A percentile compares a stretch with the other conserved stretches of the same genome.
phyloP scores from a whole-genome alignment of 2,113 vertebrate species.

The Vanacampus margaritifer region DNA sequence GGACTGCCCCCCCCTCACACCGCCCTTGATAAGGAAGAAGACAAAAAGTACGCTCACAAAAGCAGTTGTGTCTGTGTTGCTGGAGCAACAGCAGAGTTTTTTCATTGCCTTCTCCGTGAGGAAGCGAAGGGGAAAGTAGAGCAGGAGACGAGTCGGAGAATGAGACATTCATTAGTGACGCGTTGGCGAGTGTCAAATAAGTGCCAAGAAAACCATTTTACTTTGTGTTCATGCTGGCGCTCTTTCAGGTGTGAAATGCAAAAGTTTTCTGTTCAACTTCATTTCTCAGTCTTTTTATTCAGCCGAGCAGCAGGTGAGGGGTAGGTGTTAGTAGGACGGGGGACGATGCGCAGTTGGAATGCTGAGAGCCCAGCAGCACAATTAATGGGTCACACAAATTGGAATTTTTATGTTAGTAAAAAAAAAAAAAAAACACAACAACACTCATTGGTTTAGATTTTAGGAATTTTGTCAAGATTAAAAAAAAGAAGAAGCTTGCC shows the following conservation, averaged over 20 bases:
- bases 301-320: conserved; percentile 10
- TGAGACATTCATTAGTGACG: conserved; percentile 49
- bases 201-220: conserved; percentile 11
- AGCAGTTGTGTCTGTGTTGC: conserved; percentile 53
- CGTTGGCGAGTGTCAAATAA: conserved; percentile 19
- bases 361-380: neutral
- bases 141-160: conserved; percentile 35
- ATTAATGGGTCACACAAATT: neutral
- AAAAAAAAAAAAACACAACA: no score
- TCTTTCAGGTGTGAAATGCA: conserved; percentile 7
- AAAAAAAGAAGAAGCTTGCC: no score
- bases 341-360: neutral
- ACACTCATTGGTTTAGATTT: no score
- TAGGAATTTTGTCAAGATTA: no score
- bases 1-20: conserved; percentile 7
- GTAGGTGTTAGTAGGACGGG: neutral
- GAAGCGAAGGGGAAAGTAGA: conserved; percentile 46
- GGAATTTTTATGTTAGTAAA: no score
- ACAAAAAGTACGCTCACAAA: conserved; percentile 61
- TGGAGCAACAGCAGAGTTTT: conserved; percentile 42
- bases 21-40: conserved; percentile 57
- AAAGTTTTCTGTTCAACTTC: conserved; percentile 20
- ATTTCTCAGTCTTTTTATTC: conserved; percentile 5
- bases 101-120: conserved; percentile 25
- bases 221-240: conserved; percentile 22